These are phyloP conservation scores for Phasianus colchicus DNA, from an alignment of 2,113 vertebrate genomes.

Conservation along the genomic window DNA sequence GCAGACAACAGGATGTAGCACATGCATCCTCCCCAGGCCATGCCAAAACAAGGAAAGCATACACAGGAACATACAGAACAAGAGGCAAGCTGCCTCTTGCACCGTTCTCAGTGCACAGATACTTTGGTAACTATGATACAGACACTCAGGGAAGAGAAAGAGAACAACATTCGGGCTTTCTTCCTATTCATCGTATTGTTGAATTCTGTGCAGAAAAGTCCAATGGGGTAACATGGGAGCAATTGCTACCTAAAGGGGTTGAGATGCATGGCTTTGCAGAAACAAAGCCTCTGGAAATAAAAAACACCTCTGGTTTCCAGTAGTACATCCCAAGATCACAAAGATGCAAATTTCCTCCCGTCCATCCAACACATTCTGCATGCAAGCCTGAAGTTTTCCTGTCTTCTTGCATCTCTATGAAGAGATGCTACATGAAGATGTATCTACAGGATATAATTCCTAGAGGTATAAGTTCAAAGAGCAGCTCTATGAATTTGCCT, in stretches of 20 bases:
- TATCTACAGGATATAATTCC: not conserved
- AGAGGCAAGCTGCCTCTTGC: not conserved
- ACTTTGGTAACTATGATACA: not conserved
- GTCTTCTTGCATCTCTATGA: not conserved
- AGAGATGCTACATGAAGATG: not conserved
- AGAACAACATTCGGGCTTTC: not conserved
- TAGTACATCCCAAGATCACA: not conserved
- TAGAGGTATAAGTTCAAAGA: not conserved
- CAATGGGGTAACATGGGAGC: not conserved
- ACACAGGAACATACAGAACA: accelerated
- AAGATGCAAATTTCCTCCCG: not conserved
- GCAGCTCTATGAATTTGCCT: not conserved
- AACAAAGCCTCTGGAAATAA: not conserved
- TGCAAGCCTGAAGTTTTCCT: not conserved
- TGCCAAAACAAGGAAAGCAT: not conserved
- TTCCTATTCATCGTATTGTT: not conserved
- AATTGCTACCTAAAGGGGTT: not conserved
- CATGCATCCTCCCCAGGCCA: not conserved
- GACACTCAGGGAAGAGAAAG: not conserved
- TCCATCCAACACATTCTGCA: not conserved
- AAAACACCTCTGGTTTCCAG: not conserved
- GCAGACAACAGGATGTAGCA: not conserved
- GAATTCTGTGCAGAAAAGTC: not conserved
- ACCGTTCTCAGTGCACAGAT: not conserved
- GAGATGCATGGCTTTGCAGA: not conserved